Conservation (phyloP, 2,888 invertebrate species). For the Pecten maximus region DNA sequence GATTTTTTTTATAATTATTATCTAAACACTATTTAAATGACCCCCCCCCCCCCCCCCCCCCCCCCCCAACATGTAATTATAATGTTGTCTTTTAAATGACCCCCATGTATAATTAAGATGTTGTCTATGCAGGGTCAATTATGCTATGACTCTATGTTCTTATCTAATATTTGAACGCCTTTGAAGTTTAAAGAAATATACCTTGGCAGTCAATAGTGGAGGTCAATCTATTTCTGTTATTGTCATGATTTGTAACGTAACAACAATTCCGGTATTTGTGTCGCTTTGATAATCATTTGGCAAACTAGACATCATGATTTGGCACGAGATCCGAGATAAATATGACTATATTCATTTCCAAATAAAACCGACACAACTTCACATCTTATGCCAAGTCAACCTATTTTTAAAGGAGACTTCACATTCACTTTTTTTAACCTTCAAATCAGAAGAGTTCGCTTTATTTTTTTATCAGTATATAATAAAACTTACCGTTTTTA, state of each 20-base stretch:
- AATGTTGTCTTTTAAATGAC: too few relatives aligned
- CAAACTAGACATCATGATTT: neutral
- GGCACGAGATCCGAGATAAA: neutral
- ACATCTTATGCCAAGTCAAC: neutral
- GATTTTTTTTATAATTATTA: neutral
- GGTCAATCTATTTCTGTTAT: neutral
- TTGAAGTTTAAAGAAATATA: neutral
- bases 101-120: neutral
- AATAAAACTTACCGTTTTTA: too few relatives aligned
- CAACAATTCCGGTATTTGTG: neutral
- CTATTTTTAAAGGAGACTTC: neutral
- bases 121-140: neutral
- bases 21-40: slow-evolving; percentile 16
- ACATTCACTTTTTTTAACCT: neutral
- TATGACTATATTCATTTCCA: neutral
- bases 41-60: too few relatives aligned
- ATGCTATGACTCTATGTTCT: neutral
- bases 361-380: neutral
- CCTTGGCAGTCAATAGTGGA: neutral
- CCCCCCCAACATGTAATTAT: too few relatives aligned
- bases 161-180: neutral
- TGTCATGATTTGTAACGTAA: neutral
- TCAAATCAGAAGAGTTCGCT: neutral
- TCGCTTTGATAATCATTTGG: neutral
- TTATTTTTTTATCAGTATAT: neutral